These are phyloP conservation scores for Labeo calbasu DNA, from an alignment of 2,797 vertebrate genomes.

Conservation along the genomic window DNA sequence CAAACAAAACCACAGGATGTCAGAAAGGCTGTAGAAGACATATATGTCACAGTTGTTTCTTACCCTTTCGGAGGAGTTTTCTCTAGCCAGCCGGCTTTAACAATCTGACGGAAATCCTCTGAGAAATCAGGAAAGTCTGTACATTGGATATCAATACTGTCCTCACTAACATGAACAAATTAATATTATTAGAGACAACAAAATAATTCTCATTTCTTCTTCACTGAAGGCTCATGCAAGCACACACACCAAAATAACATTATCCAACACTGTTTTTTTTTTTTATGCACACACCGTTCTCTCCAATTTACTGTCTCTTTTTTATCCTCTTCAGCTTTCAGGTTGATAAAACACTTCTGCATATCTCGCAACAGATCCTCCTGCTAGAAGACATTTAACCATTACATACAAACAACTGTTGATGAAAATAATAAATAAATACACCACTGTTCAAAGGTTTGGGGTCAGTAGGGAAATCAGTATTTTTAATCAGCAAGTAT, in stretches of 20 bases:
- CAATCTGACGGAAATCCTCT: slow-evolving; percentile 31
- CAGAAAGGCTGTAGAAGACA: not conserved
- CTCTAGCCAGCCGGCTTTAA: slow-evolving; percentile 53
- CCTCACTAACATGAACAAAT: slow-evolving; percentile 40
- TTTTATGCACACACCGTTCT: slow-evolving; percentile 17
- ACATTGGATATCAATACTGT: slow-evolving; percentile 49
- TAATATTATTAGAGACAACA: slow-evolving; percentile 6
- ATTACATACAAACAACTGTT: not conserved
- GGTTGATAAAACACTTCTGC: slow-evolving; percentile 10
- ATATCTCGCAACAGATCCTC: slow-evolving; percentile 31
- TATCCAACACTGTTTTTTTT: not conserved
- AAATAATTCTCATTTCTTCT: not conserved
- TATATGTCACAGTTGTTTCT: not conserved
- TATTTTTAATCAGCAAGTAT: not conserved
- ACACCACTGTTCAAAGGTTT: not conserved
- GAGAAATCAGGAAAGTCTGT: slow-evolving; percentile 20
- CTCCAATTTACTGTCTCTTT: not conserved
- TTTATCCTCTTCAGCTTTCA: slow-evolving; percentile 18
- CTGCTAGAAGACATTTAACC: slow-evolving; percentile 4
- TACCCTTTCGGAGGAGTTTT: slow-evolving; percentile 53
- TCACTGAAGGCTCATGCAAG: not conserved
- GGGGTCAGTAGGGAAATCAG: not conserved
- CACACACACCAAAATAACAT: not conserved
- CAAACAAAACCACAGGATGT: not conserved
- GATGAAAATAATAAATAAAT: not conserved